Evolutionary conservation across 2,888 invertebrate genomes (phyloP), one percentile per base, ranked within the genome.

Genomic region (Coleophora deauratella): DNA sequence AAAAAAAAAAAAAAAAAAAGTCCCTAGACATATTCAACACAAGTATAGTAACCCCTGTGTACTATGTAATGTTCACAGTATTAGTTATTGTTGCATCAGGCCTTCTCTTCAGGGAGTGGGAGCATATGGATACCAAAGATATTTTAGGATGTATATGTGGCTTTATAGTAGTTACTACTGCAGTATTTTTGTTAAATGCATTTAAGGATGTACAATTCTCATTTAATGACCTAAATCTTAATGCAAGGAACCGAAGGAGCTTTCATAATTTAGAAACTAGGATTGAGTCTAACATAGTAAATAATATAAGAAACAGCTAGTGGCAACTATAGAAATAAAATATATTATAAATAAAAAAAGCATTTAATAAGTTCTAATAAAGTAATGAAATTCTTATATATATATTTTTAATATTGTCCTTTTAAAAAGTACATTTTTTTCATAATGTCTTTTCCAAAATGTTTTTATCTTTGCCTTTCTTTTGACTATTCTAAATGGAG

Each of bases 41-140:
- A 0, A 93, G 93, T 51, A 90, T 99, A 59, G 98, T 99, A 0
- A 98, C 97, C 3, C 98, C 99, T 1, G 92, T 99, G 14, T 98
- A 98, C 71, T 99, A 99, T 82, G 98, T 99, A 0, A 92, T 97
- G 86, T 99, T 99, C 72, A 99, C 98, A 9, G 91, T 94, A 1
- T 89, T 96, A 63, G 98, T 98, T 6, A 94, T 99, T 50, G 82
- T 93, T 14, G 96, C 97, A 0, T 97, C 98, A 0, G 91, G 94
- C 0, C 95, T 98, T 63, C 86, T 99, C 2, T 97, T 96, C 66
- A 91, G 92, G 62, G 98, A 99, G 82, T 98, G 97, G 93, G 88
- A 89, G 34, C 88, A 90, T 54, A 92, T 99, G 89, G 80, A 73
- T 10, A 70, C 81, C 1, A 86, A 90, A 45, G 93, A 98, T 73